Evolutionary conservation across 2,888 invertebrate genomes (phyloP).

Genomic region (Torymus texanus): DNA sequence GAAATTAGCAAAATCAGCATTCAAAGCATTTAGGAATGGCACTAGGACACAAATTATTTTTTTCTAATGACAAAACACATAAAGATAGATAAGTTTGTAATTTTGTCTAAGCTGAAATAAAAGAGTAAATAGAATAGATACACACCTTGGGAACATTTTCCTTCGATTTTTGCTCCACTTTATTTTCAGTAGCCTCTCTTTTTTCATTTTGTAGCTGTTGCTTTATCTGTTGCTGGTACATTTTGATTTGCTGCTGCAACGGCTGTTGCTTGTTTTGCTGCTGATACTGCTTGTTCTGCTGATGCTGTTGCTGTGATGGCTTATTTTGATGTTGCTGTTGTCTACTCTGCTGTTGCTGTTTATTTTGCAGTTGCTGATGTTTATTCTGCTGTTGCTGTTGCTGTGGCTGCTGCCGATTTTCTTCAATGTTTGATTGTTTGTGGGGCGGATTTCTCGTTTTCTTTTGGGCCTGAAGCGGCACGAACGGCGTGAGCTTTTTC

Average conservation of each 20-base stretch:
- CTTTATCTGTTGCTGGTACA: not conserved
- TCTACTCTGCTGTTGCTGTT: constrained; percentile 1
- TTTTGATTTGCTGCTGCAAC: not conserved
- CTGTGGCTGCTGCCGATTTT: constrained; percentile 21
- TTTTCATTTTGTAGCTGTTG: constrained; percentile 7
- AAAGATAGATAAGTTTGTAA: too few species aligned
- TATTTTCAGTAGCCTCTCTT: not conserved
- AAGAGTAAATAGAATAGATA: not conserved
- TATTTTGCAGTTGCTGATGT: constrained; percentile 7
- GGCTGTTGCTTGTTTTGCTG: constrained; percentile 4
- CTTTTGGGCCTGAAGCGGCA: constrained; percentile 78
- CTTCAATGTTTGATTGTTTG: not conserved
- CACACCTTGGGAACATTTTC: constrained; percentile 26
- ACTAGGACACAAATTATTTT: too few species aligned
- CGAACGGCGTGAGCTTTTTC: constrained; percentile 74
- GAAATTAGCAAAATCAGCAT: too few species aligned
- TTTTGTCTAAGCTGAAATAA: too few species aligned
- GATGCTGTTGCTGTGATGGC: not conserved
- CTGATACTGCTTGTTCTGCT: constrained; percentile 13
- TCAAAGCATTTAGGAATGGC: too few species aligned
- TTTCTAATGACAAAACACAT: too few species aligned
- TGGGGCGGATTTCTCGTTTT: constrained; percentile 67
- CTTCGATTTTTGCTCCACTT: constrained; percentile 39
- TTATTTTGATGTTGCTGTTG: constrained; percentile 12
- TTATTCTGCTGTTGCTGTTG: not conserved